Evolutionary conservation across 2,113 vertebrate genomes (phyloP), one percentile per base, ranked within the genome.

Genomic region (Pseudorectes ferrugineus): DNA sequence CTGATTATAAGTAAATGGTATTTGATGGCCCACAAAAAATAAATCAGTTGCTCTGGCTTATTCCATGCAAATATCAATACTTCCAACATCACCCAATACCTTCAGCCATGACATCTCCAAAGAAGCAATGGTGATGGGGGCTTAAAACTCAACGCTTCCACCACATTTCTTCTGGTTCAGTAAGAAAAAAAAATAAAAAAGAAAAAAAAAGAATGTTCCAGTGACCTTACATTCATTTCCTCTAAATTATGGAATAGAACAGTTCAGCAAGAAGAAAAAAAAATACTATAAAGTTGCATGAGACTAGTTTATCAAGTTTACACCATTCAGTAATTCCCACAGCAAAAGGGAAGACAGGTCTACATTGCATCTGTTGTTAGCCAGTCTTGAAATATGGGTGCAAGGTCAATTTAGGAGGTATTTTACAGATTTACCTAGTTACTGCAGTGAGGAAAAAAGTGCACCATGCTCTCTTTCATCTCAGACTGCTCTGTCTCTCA

Each of bases 121-220:
- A 76, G 71, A 80, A 73, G 10, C 17, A 83, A 35, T 1, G 10
- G 23, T 43, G 21, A 58, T 13, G 10, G 15, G 9, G 35, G 70
- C 21, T 14, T n/a, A 38, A 29, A 65, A 62, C 17, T 26, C 23
- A 25, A 71, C 9, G 16, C 33, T 73, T 67, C 42, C 6, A 88
- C 6, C 6, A 45, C 9, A 12, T 12, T 45, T 11, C 15, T 74
- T 67, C 24, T 25, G 8, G 8, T 31, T 43, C 14, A 43, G 49
- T 43, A 31, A 42, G 11, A 8, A 31, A n/a, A 45, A 2, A 10
- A 10, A 22, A 40, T 20, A 15, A 3, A 3, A 5, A 4, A 4
- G 3, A 6, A 1, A 20, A 12, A n/a, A 33, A 46, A 31, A 31
- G 0, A 52, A 40, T 0, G 7, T 45, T 81, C 26, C 25, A 78